phyloP scores from a whole-genome alignment of 2,797 vertebrate genomes.

The Epinephelus coioides region DNA sequence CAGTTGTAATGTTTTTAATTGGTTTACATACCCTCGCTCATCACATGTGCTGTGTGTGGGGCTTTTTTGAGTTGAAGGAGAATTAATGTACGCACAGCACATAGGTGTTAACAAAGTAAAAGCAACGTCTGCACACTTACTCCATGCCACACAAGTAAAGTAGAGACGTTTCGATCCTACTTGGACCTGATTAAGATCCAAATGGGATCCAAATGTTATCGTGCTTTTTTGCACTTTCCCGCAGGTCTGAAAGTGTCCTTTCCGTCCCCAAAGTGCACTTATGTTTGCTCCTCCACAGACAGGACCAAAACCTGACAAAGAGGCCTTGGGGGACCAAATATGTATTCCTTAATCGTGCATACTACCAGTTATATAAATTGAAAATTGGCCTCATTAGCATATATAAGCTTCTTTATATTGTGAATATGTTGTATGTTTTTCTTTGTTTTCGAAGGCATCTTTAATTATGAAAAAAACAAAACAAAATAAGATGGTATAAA shows the following conservation, averaged over 20 bases:
- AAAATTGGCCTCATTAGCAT: constrained; percentile 25
- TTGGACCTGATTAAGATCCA: too few relatives aligned
- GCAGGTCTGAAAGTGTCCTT: constrained; percentile 72
- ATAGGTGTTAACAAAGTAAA: too few relatives aligned
- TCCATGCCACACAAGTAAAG: too few relatives aligned
- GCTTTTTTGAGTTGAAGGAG: not conserved
- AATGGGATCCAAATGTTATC: too few relatives aligned
- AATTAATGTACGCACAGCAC: not conserved
- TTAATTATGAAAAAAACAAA: not conserved
- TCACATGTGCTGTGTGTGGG: constrained; percentile 28
- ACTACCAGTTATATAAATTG: constrained; percentile 1
- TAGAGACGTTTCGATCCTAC: too few relatives aligned
- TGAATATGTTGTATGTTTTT: not conserved
- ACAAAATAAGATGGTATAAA: not conserved
- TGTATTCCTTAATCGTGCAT: constrained; percentile 3
- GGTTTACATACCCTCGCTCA: not conserved
- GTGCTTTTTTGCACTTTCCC: constrained; percentile 26
- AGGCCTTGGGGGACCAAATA: constrained; percentile 39
- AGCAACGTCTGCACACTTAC: too few relatives aligned
- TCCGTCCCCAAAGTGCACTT: constrained; percentile 78
- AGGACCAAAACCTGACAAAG: constrained; percentile 57
- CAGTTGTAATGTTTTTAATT: not conserved
- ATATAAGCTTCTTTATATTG: constrained; percentile 19
- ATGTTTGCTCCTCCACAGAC: constrained; percentile 60
- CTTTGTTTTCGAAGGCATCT: not conserved